A percentile compares a stretch with the other conserved stretches of the same genome.
Conservation (phyloP, 2,113 vertebrate genomes). For the Psittacula cyanocephala region DNA sequence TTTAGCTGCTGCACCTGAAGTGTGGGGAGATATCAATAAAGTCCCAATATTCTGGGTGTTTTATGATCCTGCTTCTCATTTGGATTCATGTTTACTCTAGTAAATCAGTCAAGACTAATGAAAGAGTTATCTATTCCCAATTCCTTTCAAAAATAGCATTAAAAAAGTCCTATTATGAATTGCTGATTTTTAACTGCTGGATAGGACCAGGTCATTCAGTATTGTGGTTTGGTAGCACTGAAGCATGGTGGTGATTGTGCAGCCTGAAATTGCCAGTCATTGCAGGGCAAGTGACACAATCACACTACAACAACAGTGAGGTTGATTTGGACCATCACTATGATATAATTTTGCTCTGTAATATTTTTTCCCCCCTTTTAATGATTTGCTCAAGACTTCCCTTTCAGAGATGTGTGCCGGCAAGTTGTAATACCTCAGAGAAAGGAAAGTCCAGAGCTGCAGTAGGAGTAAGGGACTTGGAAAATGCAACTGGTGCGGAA, state of each 20-base stretch:
- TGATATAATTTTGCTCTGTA: neutral
- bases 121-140: neutral
- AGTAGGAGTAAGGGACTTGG: slow-evolving; percentile 37
- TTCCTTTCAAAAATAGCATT: neutral
- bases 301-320: neutral
- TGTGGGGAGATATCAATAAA: neutral
- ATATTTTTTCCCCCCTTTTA: neutral
- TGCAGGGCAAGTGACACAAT: neutral
- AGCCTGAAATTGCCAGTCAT: neutral
- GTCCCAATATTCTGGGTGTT: neutral
- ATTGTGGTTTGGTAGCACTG: neutral
- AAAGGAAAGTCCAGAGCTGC: slow-evolving; percentile 40
- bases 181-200: neutral
- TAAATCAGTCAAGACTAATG: neutral
- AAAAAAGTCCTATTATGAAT: neutral
- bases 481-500: slow-evolving; percentile 66
- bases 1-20: neutral
- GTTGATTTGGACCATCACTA: neutral
- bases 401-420: slow-evolving; percentile 16
- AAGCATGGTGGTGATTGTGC: neutral
- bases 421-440: slow-evolving; percentile 13
- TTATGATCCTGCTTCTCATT: neutral
- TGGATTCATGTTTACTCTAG: neutral
- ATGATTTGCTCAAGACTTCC: neutral
- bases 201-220: neutral